Evolutionary conservation across 1,140 invertebrate species (phyloP).

Genomic region (Trichoplusia ni): DNA sequence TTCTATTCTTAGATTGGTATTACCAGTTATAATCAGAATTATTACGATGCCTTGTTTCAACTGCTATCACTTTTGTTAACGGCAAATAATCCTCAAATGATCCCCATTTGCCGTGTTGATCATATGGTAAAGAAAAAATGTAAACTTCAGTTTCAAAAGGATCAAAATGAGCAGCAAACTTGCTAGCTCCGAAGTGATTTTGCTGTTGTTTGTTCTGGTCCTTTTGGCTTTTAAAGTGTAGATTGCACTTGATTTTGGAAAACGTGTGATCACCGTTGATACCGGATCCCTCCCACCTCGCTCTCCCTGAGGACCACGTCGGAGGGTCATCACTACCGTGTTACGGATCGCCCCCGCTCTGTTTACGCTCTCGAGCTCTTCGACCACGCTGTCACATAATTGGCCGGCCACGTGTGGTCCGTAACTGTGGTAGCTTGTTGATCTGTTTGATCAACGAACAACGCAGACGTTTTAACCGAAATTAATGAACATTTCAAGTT

Average conservation of each 20-base stretch:
- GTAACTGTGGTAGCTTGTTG: slow-evolving; percentile 32
- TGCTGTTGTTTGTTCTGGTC: too few species aligned
- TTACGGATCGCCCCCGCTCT: slow-evolving; percentile 61
- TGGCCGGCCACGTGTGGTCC: slow-evolving; percentile 65
- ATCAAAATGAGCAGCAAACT: neutral
- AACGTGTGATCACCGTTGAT: too few species aligned
- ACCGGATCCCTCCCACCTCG: slow-evolving; percentile 39
- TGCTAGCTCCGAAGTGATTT: too few species aligned
- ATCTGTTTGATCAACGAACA: slow-evolving; percentile 9
- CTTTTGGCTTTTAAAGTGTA: too few species aligned
- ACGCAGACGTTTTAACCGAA: neutral
- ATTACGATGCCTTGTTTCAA: too few species aligned
- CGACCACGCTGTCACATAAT: slow-evolving; percentile 66
- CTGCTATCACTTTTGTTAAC: too few species aligned
- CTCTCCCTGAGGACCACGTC: slow-evolving; percentile 4
- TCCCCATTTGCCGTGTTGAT: too few species aligned
- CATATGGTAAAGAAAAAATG: too few species aligned
- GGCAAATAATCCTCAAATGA: too few species aligned
- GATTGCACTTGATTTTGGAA: too few species aligned
- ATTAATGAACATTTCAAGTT: slow-evolving; percentile 12
- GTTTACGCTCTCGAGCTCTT: slow-evolving; percentile 59
- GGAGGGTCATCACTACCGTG: slow-evolving; percentile 44
- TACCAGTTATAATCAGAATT: too few species aligned
- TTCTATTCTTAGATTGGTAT: too few species aligned
- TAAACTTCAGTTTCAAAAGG: neutral